Conservation (phyloP, 2,888 invertebrate species). For the Calameuta idolon region DNA sequence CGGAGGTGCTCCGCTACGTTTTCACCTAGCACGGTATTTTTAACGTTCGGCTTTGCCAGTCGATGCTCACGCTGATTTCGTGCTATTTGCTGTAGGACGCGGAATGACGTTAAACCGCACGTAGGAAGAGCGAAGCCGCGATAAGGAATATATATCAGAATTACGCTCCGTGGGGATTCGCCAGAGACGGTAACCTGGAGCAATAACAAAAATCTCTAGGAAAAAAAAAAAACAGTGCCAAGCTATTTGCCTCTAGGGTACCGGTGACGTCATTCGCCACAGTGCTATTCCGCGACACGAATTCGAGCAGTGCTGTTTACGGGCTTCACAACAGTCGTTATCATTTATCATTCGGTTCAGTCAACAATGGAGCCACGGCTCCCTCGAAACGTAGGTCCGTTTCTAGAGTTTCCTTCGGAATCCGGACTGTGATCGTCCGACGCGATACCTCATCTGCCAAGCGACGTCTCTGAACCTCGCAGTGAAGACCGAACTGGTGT, state of each 20-base stretch:
- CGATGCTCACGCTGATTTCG: neutral
- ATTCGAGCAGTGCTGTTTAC: neutral
- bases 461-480: neutral
- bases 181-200: neutral
- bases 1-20: neutral
- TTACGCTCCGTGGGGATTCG: neutral
- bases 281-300: neutral
- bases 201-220: neutral
- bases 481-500: neutral
- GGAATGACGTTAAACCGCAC: neutral
- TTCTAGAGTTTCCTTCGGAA: neutral
- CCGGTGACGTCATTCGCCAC: neutral
- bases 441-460: neutral
- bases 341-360: conserved; percentile 6
- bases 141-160: neutral
- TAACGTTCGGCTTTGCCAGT: neutral
- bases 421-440: neutral
- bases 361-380: neutral
- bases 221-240: neutral
- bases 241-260: neutral
- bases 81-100: neutral
- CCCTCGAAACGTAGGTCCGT: neutral
- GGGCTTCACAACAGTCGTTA: neutral
- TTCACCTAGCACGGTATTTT: neutral
- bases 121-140: neutral